Percentiles rank a stretch among this genome's conserved stretches.
Evolutionary conservation across 2,113 vertebrate species (phyloP).

Genomic region (Corythaixoides concolor): DNA sequence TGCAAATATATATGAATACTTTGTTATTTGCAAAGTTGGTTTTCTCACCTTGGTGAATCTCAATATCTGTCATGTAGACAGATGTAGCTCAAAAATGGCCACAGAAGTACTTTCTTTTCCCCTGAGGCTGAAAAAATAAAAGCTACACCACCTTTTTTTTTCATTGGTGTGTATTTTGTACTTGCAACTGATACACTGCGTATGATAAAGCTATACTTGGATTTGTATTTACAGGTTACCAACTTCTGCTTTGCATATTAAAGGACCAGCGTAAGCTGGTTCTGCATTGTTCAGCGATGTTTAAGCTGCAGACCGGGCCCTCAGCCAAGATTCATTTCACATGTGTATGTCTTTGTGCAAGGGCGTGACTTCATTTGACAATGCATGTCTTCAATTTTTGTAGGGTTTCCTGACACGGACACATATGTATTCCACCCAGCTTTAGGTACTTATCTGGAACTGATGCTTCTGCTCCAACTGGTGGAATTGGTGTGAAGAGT

Average conservation of each 20-base stretch:
- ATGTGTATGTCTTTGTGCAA: background rate
- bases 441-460: background rate
- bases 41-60: background rate
- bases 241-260: background rate
- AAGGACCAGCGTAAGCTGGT: background rate
- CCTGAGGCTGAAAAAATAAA: background rate
- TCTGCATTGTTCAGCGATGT: background rate
- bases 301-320: background rate
- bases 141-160: background rate
- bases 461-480: background rate
- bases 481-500: background rate
- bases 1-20: background rate
- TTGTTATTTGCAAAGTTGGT: rapidly evolving
- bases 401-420: background rate
- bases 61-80: background rate
- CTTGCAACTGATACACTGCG: background rate
- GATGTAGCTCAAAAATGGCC: background rate
- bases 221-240: slow-evolving; percentile 1
- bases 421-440: background rate
- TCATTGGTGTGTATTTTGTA: background rate
- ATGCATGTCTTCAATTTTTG: background rate
- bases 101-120: background rate
- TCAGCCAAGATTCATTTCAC: background rate
- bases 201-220: background rate
- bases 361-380: background rate